Evolutionary conservation across 2,888 invertebrate genomes (phyloP), one percentile per base, ranked within the genome.

Genomic region (Bhutanitis thaidina): DNA sequence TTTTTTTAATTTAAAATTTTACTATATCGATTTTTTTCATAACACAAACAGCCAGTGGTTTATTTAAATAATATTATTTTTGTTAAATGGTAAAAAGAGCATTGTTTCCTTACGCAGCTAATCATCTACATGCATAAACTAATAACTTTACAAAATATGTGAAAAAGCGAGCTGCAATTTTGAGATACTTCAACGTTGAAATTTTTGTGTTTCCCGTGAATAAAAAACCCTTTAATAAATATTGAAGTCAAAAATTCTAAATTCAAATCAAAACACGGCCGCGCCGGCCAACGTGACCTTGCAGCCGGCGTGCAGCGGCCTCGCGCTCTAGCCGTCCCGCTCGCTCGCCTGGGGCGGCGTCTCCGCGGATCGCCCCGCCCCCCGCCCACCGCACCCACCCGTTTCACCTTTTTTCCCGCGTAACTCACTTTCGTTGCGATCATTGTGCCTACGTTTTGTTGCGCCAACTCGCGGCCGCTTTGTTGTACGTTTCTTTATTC

Each of bases 371-470:
- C 57, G 62, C 71, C 76, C 81, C 85, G 80, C 85, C 84, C 83
- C 79, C 84, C 86, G 83, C 85, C 83, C 77, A 77, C 78, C 77
- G 67, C 77, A 72, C 74, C 37, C 79, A 74, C 79, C 80, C 52
- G 51, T 55, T 43, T 43, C 58, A 36, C 52, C 54, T 75, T 77
- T 74, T 74, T 74, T 73, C 75, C 75, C 77, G 74, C 74, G 71
- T 74, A 71, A 77, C 75, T 78, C 75, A 77, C 77, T 77, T 73
- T 74, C 71, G 64, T 72, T 69, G 55, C 58, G 62, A 61, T 62
- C 65, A 64, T 59, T 64, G 58, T 49, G 49, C 49, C 50, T 44
- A 44, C 43, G 49, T 64, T 62, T 53, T 70, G 65, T 60, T 69
- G 65, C 59, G 44, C 50, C 59, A 58, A 9, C 15, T 15, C 39